Evolutionary conservation across 2,113 vertebrate genomes (phyloP).

Genomic region (Microcebus murinus): DNA sequence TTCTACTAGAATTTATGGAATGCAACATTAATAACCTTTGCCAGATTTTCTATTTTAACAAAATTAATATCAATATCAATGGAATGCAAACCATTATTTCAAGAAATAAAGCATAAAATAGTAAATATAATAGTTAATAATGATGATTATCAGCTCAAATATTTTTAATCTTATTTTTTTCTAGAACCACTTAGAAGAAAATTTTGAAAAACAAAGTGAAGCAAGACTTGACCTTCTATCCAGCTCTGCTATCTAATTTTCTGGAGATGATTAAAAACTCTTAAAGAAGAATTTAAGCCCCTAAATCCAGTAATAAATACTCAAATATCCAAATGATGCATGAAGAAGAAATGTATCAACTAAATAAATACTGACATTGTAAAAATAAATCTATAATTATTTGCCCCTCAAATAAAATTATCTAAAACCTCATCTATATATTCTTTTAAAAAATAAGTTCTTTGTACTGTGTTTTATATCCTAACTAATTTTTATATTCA

Average conservation of each 20-base stretch:
- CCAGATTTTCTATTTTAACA: neutral
- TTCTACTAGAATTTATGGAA: neutral
- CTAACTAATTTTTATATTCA: neutral
- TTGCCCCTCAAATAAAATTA: neutral
- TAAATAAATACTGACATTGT: neutral
- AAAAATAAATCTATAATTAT: conserved; percentile 22
- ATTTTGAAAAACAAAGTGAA: conserved; percentile 21
- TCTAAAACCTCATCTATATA: neutral
- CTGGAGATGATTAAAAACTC: neutral
- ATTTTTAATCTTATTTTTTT: neutral
- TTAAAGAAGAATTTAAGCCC: neutral
- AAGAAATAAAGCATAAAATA: neutral
- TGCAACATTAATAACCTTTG: neutral
- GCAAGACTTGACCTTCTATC: neutral
- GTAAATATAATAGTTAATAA: neutral
- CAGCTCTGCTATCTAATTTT: neutral
- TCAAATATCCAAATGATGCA: neutral
- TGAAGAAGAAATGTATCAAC: neutral
- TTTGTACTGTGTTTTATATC: neutral
- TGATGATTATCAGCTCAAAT: neutral
- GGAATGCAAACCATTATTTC: neutral
- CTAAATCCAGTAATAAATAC: conserved; percentile 13
- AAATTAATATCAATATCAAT: neutral
- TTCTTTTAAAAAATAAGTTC: neutral
- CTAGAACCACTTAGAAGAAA: neutral